phyloP scores from a whole-genome alignment of 2,113 vertebrate genomes.

The Equus quagga region DNA sequence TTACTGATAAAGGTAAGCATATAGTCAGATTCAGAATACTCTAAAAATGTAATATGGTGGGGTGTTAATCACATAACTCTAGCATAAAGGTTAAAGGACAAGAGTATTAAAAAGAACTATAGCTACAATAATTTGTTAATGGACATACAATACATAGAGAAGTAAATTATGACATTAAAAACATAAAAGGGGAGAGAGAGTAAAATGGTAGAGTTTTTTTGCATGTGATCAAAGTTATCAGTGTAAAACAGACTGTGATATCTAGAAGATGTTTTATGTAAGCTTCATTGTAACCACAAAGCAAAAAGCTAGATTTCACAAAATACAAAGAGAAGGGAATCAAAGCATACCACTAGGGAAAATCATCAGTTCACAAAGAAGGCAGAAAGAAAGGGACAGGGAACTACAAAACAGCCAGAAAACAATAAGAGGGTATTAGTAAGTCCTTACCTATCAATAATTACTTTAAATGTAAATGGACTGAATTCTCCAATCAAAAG shows the following conservation, averaged over 20 bases:
- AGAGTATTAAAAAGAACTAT: neutral
- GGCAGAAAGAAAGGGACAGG: too few species aligned
- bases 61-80: neutral
- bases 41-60: neutral
- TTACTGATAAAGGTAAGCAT: too few species aligned
- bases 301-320: neutral
- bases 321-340: too few species aligned
- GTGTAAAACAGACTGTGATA: neutral
- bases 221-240: neutral
- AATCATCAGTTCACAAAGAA: too few species aligned
- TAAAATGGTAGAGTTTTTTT: neutral
- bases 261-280: neutral
- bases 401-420: too few species aligned
- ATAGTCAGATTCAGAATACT: neutral
- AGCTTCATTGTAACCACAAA: neutral
- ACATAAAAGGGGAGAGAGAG: neutral
- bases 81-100: neutral
- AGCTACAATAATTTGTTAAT: too few species aligned
- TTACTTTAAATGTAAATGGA: too few species aligned
- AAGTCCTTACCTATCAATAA: too few species aligned
- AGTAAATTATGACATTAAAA: neutral
- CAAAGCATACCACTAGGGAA: too few species aligned
- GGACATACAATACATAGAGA: neutral
- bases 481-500: neutral
- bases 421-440: too few species aligned